A percentile compares a stretch with the other conserved stretches of the same genome.
Conservation (phyloP, 1,140 invertebrate genomes). For the Lanistes nyassanus region DNA sequence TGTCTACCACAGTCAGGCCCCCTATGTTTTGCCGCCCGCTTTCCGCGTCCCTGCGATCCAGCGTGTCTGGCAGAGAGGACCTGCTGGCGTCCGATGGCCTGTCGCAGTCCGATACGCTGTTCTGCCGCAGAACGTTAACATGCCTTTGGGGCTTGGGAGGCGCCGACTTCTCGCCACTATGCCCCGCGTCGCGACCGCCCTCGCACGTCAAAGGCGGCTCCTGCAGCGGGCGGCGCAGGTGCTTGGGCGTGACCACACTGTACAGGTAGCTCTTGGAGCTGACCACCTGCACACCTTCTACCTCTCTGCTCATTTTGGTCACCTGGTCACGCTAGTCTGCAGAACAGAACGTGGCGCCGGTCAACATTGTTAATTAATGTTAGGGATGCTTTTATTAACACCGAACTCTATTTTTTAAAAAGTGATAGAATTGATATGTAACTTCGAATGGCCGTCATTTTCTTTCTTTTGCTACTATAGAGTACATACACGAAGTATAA, state of each 20-base stretch:
- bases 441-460: too few species aligned
- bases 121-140: background rate
- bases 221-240: background rate
- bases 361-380: too few species aligned
- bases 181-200: too few species aligned
- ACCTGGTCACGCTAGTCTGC: background rate
- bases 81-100: background rate
- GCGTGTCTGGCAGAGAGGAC: too few species aligned
- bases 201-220: background rate
- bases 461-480: too few species aligned
- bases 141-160: background rate
- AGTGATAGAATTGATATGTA: too few species aligned
- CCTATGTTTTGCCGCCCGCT: too few species aligned
- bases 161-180: background rate
- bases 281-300: background rate
- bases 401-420: too few species aligned
- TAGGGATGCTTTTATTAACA: too few species aligned
- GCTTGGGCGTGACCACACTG: constrained; percentile 5
- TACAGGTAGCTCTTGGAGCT: background rate
- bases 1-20: too few species aligned
- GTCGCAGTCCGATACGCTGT: background rate
- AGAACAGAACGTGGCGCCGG: background rate
- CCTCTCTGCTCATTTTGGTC: background rate
- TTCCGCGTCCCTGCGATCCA: too few species aligned
- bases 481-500: too few species aligned